Conservation (phyloP, 2,797 vertebrate species). For the Esox lucius region DNA sequence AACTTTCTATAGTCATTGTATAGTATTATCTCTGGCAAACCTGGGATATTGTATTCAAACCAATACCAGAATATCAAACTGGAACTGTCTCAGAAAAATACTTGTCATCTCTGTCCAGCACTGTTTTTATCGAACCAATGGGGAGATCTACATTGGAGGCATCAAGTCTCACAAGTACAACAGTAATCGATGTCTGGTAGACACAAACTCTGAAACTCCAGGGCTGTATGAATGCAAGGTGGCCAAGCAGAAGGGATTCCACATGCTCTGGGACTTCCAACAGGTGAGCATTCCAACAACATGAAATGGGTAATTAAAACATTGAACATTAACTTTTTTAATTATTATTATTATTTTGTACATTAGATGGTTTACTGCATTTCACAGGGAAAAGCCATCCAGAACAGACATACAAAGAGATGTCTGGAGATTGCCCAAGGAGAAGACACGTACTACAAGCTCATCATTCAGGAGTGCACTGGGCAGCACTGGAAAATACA, state of each 20-base stretch:
- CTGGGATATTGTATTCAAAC: neutral
- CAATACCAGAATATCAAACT: neutral
- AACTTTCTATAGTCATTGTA: neutral
- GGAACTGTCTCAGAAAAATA: neutral
- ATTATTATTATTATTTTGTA: neutral
- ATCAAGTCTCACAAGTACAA: conserved; percentile 69
- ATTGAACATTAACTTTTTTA: neutral
- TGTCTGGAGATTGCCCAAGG: conserved; percentile 58
- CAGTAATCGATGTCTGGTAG: conserved; percentile 69
- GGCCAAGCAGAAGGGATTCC: conserved; percentile 50
- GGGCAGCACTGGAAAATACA: conserved; percentile 69
- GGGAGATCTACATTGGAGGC: conserved; percentile 64
- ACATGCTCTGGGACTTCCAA: conserved; percentile 71
- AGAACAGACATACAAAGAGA: conserved; percentile 66
- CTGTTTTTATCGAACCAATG: conserved; percentile 55
- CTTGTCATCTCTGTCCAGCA: conserved; percentile 39
- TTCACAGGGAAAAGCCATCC: conserved; percentile 58
- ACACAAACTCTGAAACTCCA: conserved; percentile 48
- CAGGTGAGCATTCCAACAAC: conserved; percentile 50
- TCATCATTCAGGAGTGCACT: conserved; percentile 63
- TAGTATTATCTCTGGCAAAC: neutral
- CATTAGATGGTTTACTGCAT: conserved; percentile 14
- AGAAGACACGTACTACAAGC: conserved; percentile 14
- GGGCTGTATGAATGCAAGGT: conserved; percentile 54
- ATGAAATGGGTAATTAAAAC: neutral